Base-by-base conservation (phyloP, 2,888 invertebrate species). In the Dolomedes plantarius region DNA sequence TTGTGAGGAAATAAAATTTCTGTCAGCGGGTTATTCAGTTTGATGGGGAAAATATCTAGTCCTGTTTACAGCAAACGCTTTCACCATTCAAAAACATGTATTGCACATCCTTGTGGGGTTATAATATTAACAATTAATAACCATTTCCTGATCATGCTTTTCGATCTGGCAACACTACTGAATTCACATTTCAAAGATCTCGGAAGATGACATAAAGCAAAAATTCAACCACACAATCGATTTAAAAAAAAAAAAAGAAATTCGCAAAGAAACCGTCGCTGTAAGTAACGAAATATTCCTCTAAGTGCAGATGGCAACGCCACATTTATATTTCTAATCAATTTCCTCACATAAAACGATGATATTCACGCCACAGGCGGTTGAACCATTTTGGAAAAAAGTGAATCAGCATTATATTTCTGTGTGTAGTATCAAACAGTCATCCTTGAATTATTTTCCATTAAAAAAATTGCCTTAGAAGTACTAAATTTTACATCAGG, bases 371-470 rank as follows among this genome's bases (percentile, higher is more conserved):
- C 32, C 73, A 73, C 73, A 73, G 46, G 27, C 32, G 64, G 64
- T 39, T 23, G 27, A 64, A 31, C 64, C 74, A 28, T 79, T 72
- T 29, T 50, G 50, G 56, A 64, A 75, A n/a, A n/a, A 76, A 64
- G 50, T 64, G 76, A 65, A 65, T 71, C 23, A 41, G 62, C 41
- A 36, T 41, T 75, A 28, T 62, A 68, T 69, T 78, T 56, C 27
- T 67, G 83, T 77, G 77, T 85, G 77, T 76, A 65, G 80, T 86
- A 86, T 86, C 86, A 86, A 86, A 86, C 86, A 86, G 80, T 78
- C 79, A 71, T 56, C 69, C 73, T 86, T 69, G 71, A 56, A 6
- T 56, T 46, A 50, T 67, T 67, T 69, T 77, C 73, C 73, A 46
- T 85, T 86, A 86, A 78, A 86, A 56, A 86, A 86, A 86, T 79